Conservation (phyloP, 2,113 vertebrate genomes). For the Azemiops feae region DNA sequence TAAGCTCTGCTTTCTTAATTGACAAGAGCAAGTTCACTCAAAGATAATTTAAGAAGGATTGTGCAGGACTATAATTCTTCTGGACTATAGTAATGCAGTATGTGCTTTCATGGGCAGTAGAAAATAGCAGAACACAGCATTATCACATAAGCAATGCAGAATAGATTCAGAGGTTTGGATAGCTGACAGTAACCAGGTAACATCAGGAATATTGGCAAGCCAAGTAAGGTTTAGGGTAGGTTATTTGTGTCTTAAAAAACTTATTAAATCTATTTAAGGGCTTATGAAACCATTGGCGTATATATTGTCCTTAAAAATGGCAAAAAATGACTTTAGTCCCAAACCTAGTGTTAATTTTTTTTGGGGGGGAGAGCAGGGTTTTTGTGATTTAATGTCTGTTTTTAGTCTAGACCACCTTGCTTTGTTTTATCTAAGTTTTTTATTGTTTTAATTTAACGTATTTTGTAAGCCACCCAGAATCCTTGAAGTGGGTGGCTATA, state of each 20-base stretch:
- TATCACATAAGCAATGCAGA: background rate
- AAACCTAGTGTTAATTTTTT: background rate
- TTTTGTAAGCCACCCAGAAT: background rate
- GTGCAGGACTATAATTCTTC: background rate
- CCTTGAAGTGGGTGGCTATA: background rate
- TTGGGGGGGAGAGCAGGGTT: background rate
- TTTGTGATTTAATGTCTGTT: background rate
- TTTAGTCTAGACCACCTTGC: background rate
- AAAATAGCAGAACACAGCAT: background rate
- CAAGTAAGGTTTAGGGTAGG: background rate
- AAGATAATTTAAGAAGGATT: slow-evolving; percentile 7
- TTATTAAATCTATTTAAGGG: background rate
- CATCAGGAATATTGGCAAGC: background rate
- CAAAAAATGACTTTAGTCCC: background rate
- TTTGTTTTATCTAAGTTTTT: background rate
- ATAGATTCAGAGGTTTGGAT: background rate
- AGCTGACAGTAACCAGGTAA: background rate
- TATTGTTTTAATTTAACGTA: background rate
- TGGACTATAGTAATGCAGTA: background rate
- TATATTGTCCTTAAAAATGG: background rate
- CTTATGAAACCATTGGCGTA: background rate
- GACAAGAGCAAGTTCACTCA: background rate
- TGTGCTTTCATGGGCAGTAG: background rate
- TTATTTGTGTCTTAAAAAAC: background rate
- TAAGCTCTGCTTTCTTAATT: background rate